Percentiles rank a stretch among this genome's conserved stretches.
Conservation (phyloP, 1,140 invertebrate species). For the Lutraria rhynchaena region DNA sequence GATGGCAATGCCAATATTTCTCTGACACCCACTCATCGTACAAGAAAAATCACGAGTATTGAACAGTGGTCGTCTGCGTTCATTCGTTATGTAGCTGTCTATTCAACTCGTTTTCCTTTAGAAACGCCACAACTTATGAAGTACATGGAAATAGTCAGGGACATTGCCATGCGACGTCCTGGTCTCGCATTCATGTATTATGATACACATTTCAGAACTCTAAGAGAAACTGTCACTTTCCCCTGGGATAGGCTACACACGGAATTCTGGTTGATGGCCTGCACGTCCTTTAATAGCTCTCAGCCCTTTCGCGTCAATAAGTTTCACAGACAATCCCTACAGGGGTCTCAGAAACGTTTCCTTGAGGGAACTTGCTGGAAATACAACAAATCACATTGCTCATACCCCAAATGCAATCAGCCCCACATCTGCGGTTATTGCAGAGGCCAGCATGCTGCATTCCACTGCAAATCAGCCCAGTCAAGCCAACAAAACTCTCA, state of each 20-base stretch:
- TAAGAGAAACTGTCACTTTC: neutral
- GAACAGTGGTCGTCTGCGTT: conserved; percentile 17
- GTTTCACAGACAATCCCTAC: neutral
- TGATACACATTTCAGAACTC: conserved; percentile 19
- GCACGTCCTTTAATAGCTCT: neutral
- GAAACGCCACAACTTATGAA: conserved; percentile 28
- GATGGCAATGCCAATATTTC: neutral
- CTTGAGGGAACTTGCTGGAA: conserved; percentile 5
- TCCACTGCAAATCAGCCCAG: conserved; percentile 8
- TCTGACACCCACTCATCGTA: neutral
- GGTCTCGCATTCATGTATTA: conserved; percentile 13
- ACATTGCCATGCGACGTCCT: conserved; percentile 13
- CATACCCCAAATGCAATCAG: neutral
- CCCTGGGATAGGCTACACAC: conserved; percentile 17
- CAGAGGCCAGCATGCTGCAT: neutral
- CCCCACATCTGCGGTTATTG: conserved; percentile 45
- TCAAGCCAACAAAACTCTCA: neutral
- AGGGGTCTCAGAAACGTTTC: neutral
- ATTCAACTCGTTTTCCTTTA: neutral
- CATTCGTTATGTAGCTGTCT: conserved; percentile 12
- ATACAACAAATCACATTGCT: conserved; percentile 9
- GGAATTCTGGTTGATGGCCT: conserved; percentile 24
- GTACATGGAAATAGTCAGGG: conserved; percentile 30
- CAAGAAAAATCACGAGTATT: conserved; percentile 4
- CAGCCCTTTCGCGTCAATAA: neutral